These are phyloP conservation scores for Nymphalis c-album DNA, from an alignment of 2,888 invertebrate genomes.

Conservation along the genomic window DNA sequence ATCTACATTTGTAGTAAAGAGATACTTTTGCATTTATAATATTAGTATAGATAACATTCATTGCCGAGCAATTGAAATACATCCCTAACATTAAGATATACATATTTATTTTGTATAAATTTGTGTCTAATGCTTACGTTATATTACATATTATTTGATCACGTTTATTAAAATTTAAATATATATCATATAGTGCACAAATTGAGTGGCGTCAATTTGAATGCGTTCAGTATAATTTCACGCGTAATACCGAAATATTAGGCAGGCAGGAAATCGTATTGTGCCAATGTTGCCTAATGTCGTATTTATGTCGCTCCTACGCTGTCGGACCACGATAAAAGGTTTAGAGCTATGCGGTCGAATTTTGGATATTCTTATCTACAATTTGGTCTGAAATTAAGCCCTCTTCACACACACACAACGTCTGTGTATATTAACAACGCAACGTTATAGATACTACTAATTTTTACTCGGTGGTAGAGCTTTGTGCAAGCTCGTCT, in stretches of 20 bases:
- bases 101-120: too few relatives aligned
- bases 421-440: neutral
- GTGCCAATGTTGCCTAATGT: slow-evolving; percentile 46
- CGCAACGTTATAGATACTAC: too few relatives aligned
- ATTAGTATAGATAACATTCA: too few relatives aligned
- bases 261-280: slow-evolving; percentile 41
- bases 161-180: too few relatives aligned
- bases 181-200: neutral
- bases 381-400: slow-evolving; percentile 33
- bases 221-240: neutral
- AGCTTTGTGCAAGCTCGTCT: too few relatives aligned
- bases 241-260: slow-evolving; percentile 25
- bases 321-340: slow-evolving; percentile 63
- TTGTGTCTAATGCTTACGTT: too few relatives aligned
- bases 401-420: neutral
- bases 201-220: neutral
- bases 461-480: too few relatives aligned
- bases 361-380: slow-evolving; percentile 51
- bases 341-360: slow-evolving; percentile 58
- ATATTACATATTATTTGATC: too few relatives aligned
- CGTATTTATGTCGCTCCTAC: slow-evolving; percentile 51
- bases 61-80: too few relatives aligned
- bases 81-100: too few relatives aligned
- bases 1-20: too few relatives aligned
- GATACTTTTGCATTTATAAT: too few relatives aligned